Conservation (phyloP, 2,888 invertebrate species). For the Sarcophaga subvicina region DNA sequence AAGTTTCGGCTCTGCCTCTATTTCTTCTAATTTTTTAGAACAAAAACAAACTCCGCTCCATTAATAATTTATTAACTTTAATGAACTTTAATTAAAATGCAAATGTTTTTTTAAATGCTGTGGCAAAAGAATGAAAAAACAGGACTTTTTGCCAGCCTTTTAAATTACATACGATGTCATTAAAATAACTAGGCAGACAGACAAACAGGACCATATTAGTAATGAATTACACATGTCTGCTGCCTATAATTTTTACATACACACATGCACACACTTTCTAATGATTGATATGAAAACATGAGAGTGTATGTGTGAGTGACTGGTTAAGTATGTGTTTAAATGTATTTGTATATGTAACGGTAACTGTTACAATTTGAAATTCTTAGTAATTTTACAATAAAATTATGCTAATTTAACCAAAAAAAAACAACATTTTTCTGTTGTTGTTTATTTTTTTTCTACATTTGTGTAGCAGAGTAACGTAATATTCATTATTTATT, state of each 20-base stretch:
- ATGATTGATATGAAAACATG: background rate
- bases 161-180: background rate
- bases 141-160: background rate
- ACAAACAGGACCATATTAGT: background rate
- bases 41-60: background rate
- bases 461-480: background rate
- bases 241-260: no score
- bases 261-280: background rate
- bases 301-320: no score
- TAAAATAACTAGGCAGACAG: background rate
- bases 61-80: background rate
- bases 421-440: background rate
- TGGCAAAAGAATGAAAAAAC: background rate
- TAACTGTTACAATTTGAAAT: background rate
- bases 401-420: conserved; percentile 57
- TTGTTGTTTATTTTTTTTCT: background rate
- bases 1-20: conserved; percentile 67
- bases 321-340: background rate
- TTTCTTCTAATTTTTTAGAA: background rate
- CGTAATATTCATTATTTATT: conserved; percentile 34
- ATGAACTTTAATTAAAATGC: conserved; percentile 38
- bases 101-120: conserved; percentile 48
- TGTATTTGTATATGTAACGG: background rate
- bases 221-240: background rate
- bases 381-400: conserved; percentile 46